These are phyloP conservation scores for Chelon auratus DNA, from an alignment of 2,797 vertebrate genomes.

Conservation along the genomic window DNA sequence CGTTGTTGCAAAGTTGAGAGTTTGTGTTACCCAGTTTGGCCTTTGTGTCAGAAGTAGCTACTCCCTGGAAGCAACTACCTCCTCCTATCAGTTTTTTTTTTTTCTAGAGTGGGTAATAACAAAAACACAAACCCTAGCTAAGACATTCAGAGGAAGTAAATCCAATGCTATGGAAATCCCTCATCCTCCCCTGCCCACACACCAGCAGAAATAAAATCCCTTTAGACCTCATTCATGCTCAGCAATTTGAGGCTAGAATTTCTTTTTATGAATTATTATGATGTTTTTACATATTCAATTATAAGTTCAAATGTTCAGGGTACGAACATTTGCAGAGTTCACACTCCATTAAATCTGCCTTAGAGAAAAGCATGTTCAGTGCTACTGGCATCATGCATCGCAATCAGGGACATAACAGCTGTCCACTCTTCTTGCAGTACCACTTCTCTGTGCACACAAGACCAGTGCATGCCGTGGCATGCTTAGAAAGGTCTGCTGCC, in stretches of 20 bases:
- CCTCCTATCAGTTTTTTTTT: conserved; percentile 22
- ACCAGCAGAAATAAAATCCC: conserved; percentile 55
- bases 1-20: conserved; percentile 53
- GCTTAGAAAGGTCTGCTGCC: conserved; percentile 44
- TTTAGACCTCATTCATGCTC: conserved; percentile 51
- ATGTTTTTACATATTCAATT: conserved; percentile 38
- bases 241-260: conserved; percentile 1
- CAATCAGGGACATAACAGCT: conserved; percentile 32
- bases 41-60: conserved; percentile 44
- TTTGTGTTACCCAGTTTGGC: conserved; percentile 75
- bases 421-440: conserved; percentile 25
- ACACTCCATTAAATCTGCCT: conserved; percentile 32
- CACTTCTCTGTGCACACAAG: conserved; percentile 24
- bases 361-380: conserved; percentile 16
- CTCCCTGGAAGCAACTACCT: conserved; percentile 45
- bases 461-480: conserved; percentile 36
- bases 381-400: conserved; percentile 40
- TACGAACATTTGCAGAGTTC: conserved; percentile 22
- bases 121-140: conserved; percentile 20
- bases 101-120: not conserved
- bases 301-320: conserved; percentile 50
- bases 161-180: conserved; percentile 24
- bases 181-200: conserved; percentile 43
- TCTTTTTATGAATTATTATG: conserved; percentile 17
- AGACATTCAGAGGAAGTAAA: conserved; percentile 45